phyloP scores from a whole-genome alignment of 2,888 invertebrate species.

The Escarpia spicata region DNA sequence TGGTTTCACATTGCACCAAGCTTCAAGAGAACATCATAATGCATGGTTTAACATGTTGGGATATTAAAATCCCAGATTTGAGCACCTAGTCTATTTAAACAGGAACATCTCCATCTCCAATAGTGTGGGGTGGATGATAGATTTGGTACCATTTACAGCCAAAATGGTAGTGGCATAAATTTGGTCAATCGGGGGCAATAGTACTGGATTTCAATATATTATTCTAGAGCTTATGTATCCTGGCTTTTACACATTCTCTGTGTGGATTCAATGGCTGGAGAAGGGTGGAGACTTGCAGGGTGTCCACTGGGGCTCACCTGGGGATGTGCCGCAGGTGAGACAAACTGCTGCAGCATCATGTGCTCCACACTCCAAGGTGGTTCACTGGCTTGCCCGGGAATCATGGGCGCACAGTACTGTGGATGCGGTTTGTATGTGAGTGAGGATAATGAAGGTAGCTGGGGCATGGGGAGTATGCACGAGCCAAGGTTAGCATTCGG shows the following conservation, averaged over 20 bases:
- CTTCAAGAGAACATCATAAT: not conserved
- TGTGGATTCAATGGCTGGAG: not conserved
- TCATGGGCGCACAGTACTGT: not conserved
- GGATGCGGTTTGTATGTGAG: not conserved
- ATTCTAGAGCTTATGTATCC: too few relatives aligned
- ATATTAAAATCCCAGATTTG: not conserved
- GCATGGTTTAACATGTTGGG: not conserved
- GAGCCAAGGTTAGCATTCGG: not conserved
- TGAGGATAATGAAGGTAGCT: not conserved
- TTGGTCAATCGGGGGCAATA: not conserved
- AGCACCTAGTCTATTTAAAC: not conserved
- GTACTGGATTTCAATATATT: not conserved
- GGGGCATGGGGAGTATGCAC: not conserved
- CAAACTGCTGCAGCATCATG: not conserved
- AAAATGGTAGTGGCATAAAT: not conserved
- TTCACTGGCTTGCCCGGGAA: not conserved
- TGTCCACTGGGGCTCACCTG: not conserved
- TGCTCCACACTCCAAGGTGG: not conserved
- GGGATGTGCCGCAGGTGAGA: constrained; percentile 5
- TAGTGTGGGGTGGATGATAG: not conserved
- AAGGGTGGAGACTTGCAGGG: not conserved
- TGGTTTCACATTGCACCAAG: not conserved
- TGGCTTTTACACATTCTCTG: not conserved
- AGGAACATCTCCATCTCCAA: not conserved
- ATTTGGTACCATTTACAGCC: not conserved